A percentile compares a stretch with the other conserved stretches of the same genome.
Conservation (phyloP, 2,888 invertebrate species). For the Ophion ventricosus region DNA sequence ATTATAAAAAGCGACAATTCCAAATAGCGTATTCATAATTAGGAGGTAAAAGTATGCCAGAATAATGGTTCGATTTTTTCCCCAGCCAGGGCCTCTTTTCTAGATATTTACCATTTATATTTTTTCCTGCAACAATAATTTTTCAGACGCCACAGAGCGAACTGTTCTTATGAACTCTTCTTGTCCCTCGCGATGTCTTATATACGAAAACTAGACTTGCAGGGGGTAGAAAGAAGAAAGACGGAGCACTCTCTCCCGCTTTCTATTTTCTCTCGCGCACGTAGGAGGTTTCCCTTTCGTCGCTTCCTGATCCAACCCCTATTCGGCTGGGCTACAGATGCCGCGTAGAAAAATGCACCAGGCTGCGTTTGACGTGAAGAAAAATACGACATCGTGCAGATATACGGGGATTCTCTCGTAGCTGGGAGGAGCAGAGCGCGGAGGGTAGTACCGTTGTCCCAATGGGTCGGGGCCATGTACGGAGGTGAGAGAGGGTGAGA, state of each 20-base stretch:
- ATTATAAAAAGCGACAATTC: too few species aligned
- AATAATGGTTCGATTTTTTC: too few species aligned
- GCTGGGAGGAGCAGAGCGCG: constrained; percentile 63
- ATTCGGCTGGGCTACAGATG: constrained; percentile 28
- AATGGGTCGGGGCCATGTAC: not conserved
- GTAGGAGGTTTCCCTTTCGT: constrained; percentile 33
- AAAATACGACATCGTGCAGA: constrained; percentile 75
- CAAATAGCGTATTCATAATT: too few species aligned
- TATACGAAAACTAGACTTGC: not conserved
- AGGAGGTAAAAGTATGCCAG: too few species aligned
- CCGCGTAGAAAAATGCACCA: constrained; percentile 78
- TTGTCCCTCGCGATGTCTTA: not conserved
- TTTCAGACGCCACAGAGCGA: constrained; percentile 76
- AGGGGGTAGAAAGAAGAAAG: constrained; percentile 29
- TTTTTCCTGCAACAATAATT: constrained; percentile 78
- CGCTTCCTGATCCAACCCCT: constrained; percentile 23
- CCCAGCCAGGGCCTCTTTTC: too few species aligned
- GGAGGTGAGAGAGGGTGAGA: constrained; percentile 19
- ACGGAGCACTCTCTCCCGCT: not conserved
- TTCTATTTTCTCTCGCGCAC: constrained; percentile 27
- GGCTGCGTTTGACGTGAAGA: constrained; percentile 80
- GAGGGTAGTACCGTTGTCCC: not conserved
- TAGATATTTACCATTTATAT: too few species aligned
- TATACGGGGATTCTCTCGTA: constrained; percentile 68
- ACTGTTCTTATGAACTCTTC: not conserved